These are phyloP conservation scores for Yponomeuta evonymella DNA, from an alignment of 2,888 invertebrate species.

Conservation along the genomic window DNA sequence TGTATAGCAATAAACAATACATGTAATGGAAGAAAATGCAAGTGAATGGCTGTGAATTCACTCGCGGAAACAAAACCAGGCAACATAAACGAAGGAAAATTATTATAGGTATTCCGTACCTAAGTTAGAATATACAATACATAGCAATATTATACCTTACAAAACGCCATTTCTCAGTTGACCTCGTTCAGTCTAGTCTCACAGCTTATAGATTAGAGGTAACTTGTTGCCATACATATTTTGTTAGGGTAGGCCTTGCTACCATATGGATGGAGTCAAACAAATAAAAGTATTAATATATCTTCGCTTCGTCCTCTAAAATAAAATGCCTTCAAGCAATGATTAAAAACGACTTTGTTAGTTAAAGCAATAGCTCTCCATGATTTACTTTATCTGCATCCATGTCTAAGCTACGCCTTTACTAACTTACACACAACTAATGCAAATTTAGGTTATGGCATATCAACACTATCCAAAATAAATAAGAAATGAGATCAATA, in stretches of 20 bases:
- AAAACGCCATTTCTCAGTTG: neutral
- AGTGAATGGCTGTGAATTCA: conserved; percentile 22
- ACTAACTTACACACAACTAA: conserved; percentile 41
- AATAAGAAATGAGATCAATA: conserved; percentile 71
- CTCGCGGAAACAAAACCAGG: neutral
- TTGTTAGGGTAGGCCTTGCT: neutral
- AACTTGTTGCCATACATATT: neutral
- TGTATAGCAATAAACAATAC: conserved; percentile 6
- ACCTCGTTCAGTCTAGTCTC: neutral
- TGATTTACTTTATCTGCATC: conserved; percentile 25
- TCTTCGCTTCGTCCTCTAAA: neutral
- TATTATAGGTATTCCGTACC: conserved; percentile 1
- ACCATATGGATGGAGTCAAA: conserved; percentile 10
- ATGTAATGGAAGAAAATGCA: conserved; percentile 57
- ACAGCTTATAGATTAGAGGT: neutral
- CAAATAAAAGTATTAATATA: conserved; percentile 11
- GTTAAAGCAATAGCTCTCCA: conserved; percentile 34
- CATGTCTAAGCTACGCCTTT: conserved; percentile 7
- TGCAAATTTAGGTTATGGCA: conserved; percentile 56
- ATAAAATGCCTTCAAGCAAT: neutral
- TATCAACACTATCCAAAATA: conserved; percentile 60
- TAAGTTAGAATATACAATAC: neutral
- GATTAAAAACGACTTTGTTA: conserved; percentile 4
- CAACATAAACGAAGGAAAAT: neutral
- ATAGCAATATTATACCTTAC: neutral